phyloP scores from a whole-genome alignment of 64 coral and sea anemone species.

The Acropora yongei region DNA sequence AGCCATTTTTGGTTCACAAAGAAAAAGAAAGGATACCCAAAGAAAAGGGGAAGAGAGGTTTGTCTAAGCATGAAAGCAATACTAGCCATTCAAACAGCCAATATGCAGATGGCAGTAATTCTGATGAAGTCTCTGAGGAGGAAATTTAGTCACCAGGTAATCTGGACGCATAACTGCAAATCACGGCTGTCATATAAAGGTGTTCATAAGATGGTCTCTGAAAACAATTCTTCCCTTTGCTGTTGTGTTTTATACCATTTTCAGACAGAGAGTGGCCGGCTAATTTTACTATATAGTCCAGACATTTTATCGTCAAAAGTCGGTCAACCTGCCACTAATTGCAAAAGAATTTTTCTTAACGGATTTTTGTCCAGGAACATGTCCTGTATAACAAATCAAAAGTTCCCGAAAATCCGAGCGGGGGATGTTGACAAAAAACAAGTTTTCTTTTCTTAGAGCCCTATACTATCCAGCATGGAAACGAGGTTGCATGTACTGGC shows the following conservation, averaged over 20 bases:
- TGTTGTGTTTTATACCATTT: background rate
- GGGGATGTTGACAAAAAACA: slow-evolving; percentile 16
- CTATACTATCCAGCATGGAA: slow-evolving; percentile 21
- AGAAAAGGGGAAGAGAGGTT: slow-evolving; percentile 11
- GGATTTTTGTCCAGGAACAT: slow-evolving; percentile 30
- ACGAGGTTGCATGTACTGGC: slow-evolving; percentile 30
- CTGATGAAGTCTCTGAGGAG: background rate
- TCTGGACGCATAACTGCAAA: background rate
- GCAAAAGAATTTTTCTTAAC: slow-evolving; percentile 46
- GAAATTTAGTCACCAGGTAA: slow-evolving; percentile 19
- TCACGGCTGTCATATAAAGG: background rate
- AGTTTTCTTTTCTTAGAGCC: slow-evolving; percentile 33
- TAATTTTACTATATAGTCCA: slow-evolving; percentile 6
- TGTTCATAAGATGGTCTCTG: background rate
- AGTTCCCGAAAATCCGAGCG: slow-evolving; percentile 16
- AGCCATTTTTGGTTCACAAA: background rate
- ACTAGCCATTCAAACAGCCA: background rate
- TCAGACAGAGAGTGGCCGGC: background rate
- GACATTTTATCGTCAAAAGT: slow-evolving; percentile 45
- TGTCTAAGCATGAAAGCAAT: background rate
- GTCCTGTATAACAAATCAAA: slow-evolving; percentile 39
- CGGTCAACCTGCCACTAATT: slow-evolving; percentile 47
- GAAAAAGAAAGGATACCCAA: background rate
- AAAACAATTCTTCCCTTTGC: slow-evolving; percentile 4
- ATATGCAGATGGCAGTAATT: background rate